Evolutionary conservation across 2,888 invertebrate genomes (phyloP).

Genomic region (Adelognathus sp.): DNA sequence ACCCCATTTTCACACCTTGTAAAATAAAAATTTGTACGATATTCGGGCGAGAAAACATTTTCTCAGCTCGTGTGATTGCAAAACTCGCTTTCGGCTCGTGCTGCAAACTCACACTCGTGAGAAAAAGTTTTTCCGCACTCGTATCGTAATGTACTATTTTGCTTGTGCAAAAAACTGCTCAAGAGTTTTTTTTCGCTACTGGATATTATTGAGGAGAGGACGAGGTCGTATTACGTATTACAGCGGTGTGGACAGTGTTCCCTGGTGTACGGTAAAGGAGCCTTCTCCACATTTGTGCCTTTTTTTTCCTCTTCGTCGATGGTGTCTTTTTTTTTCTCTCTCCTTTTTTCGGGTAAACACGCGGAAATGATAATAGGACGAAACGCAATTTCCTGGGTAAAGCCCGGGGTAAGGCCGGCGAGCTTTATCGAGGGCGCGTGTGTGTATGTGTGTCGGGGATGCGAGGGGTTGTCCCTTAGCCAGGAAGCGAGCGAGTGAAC

Average conservation of each 20-base stretch:
- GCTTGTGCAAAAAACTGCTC: neutral
- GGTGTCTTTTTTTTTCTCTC: slow-evolving; percentile 20
- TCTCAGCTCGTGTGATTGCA: too few relatives aligned
- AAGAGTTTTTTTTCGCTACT: slow-evolving; percentile 20
- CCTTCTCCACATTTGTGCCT: slow-evolving; percentile 4
- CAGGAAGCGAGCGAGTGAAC: slow-evolving; percentile 19
- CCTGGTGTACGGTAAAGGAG: slow-evolving; percentile 44
- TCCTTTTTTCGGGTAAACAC: slow-evolving; percentile 56
- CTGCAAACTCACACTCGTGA: too few relatives aligned
- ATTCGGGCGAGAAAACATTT: too few relatives aligned
- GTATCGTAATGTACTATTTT: too few relatives aligned
- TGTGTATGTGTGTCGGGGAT: slow-evolving; percentile 24
- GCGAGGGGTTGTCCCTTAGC: slow-evolving; percentile 51
- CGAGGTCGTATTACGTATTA: slow-evolving; percentile 46
- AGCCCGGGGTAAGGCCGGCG: slow-evolving; percentile 62
- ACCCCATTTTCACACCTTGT: too few relatives aligned
- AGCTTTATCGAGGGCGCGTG: slow-evolving; percentile 57
- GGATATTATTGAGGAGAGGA: slow-evolving; percentile 12
- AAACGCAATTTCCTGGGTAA: slow-evolving; percentile 75
- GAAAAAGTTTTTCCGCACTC: too few relatives aligned
- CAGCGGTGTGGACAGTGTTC: slow-evolving; percentile 42
- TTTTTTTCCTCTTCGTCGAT: slow-evolving; percentile 4
- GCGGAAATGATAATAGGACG: slow-evolving; percentile 69
- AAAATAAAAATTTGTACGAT: too few relatives aligned
- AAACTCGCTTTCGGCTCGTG: too few relatives aligned